Evolutionary conservation across 2,797 vertebrate species (phyloP).

Genomic region (Myotis findleyi): DNA sequence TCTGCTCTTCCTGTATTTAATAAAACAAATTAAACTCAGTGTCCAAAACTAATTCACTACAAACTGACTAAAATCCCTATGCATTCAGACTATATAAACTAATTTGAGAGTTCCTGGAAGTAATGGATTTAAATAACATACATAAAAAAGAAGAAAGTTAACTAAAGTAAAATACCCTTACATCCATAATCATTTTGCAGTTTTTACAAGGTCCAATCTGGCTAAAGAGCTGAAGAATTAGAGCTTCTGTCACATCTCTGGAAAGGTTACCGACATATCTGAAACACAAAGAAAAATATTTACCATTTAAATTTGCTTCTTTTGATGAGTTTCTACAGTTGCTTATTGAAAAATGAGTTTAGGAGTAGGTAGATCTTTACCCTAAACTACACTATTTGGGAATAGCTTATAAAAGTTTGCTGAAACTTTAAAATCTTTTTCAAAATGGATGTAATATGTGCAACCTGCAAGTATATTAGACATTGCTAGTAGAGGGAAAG

Average conservation of each 20-base stretch:
- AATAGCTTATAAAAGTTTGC: neutral
- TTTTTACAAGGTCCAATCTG: slow-evolving; percentile 99
- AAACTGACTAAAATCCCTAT: slow-evolving; percentile 33
- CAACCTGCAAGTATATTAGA: slow-evolving; percentile 43
- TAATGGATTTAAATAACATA: neutral
- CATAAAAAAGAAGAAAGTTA: neutral
- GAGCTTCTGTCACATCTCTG: slow-evolving; percentile 97
- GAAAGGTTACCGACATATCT: slow-evolving; percentile 99
- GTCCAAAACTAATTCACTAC: neutral
- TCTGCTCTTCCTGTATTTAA: slow-evolving; percentile 21
- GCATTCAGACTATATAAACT: slow-evolving; percentile 38
- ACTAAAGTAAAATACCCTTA: slow-evolving; percentile 88
- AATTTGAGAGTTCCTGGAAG: slow-evolving; percentile 27
- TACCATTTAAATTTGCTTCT: slow-evolving; percentile 45
- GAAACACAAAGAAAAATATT: slow-evolving; percentile 74
- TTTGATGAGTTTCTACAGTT: slow-evolving; percentile 26
- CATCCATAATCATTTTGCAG: slow-evolving; percentile 99
- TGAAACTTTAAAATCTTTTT: slow-evolving; percentile 32
- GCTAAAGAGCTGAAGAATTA: slow-evolving; percentile 99
- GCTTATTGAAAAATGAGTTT: slow-evolving; percentile 44
- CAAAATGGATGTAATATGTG: neutral
- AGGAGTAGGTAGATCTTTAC: neutral
- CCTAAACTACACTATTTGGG: neutral
- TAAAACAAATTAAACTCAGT: slow-evolving; percentile 53
- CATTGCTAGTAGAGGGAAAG: neutral